Evolutionary conservation across 2,888 invertebrate genomes (phyloP).

Genomic region (Podabrus alpinus): DNA sequence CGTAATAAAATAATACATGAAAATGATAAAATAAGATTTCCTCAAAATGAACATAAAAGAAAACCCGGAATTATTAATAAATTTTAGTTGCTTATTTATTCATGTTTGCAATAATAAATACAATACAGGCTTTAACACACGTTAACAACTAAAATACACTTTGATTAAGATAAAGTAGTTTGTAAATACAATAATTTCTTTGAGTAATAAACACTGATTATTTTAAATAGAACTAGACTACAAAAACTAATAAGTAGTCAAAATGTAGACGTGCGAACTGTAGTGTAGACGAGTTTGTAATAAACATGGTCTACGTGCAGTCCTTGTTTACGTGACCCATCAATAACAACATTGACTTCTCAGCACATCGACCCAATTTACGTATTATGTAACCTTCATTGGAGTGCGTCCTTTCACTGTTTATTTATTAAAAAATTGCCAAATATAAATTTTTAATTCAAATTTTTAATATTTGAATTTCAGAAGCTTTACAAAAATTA

Average conservation of each 20-base stretch:
- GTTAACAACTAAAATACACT: neutral
- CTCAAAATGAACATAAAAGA: no score
- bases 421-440: neutral
- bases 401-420: neutral
- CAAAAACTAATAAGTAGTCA: neutral
- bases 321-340: neutral
- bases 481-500: neutral
- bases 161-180: neutral
- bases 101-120: no score
- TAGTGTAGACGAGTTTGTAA: neutral
- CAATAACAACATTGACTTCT: neutral
- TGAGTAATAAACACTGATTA: no score
- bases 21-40: no score
- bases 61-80: no score
- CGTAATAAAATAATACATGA: no score
- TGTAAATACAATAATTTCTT: neutral
- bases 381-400: neutral
- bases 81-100: no score
- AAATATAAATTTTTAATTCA: neutral
- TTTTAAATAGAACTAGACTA: neutral
- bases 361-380: neutral
- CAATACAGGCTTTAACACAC: neutral
- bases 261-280: neutral
- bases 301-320: neutral
- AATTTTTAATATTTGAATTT: neutral